Percentiles rank a stretch among this genome's conserved stretches.
These are phyloP conservation scores for Cydia fagiglandana DNA, from an alignment of 1,140 invertebrate genomes.

Conservation along the genomic window DNA sequence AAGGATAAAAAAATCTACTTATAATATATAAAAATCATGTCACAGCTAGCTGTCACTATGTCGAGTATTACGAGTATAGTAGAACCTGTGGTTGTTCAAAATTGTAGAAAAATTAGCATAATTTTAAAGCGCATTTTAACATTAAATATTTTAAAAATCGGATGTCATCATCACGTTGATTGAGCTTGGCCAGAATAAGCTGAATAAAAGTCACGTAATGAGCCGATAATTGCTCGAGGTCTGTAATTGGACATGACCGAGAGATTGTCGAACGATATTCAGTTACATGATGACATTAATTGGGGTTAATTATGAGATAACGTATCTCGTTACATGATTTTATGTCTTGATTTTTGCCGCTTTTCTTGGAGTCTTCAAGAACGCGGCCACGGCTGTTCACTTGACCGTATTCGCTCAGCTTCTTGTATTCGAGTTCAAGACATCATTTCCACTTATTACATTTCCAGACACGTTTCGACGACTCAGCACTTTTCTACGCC, in stretches of 20 bases:
- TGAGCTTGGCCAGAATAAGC: not conserved
- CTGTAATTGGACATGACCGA: slow-evolving; percentile 5
- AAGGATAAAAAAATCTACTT: too few species aligned
- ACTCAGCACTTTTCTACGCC: slow-evolving; percentile 92
- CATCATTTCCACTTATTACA: slow-evolving; percentile 23
- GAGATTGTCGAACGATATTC: not conserved
- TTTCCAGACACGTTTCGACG: slow-evolving; percentile 88
- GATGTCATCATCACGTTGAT: not conserved
- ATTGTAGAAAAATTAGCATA: too few species aligned
- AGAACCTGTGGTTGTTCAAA: too few species aligned
- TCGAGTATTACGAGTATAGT: too few species aligned
- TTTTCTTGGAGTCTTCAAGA: not conserved
- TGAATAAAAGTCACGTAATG: not conserved
- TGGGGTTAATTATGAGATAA: not conserved
- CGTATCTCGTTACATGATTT: slow-evolving; percentile 1
- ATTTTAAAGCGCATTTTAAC: not conserved
- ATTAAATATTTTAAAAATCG: not conserved
- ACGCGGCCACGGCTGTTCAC: not conserved
- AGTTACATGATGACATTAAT: slow-evolving; percentile 17
- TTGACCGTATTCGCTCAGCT: too few species aligned
- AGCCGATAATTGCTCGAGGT: not conserved
- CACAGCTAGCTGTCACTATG: too few species aligned
- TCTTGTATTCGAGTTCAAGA: too few species aligned
- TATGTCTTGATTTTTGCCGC: not conserved
- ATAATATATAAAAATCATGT: too few species aligned